Evolutionary conservation across 2,113 vertebrate genomes (phyloP).

Genomic region (Bettongia penicillata): DNA sequence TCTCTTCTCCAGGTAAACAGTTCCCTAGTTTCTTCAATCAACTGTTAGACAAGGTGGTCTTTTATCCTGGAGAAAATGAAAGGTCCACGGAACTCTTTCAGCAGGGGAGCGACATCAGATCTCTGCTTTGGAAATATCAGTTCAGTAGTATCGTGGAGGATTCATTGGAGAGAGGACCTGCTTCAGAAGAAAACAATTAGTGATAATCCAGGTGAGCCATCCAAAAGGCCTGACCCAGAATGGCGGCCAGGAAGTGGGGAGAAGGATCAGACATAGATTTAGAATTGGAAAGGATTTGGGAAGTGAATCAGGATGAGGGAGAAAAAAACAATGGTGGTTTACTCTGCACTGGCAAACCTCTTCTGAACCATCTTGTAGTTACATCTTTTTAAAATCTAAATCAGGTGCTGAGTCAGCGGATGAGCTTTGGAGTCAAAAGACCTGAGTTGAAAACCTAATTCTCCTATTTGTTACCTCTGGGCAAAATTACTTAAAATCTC

Average conservation of each 20-base stretch:
- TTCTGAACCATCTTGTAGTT: background rate
- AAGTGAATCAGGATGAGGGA: background rate
- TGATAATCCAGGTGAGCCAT: background rate
- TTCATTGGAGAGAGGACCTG: too few relatives aligned
- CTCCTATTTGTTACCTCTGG: background rate
- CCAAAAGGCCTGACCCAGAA: background rate
- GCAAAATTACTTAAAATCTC: background rate
- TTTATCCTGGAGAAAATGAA: background rate
- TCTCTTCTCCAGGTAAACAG: background rate
- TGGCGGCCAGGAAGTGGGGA: background rate
- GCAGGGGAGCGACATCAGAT: too few relatives aligned
- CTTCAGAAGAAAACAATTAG: too few relatives aligned
- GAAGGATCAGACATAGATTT: background rate
- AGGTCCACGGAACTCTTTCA: background rate
- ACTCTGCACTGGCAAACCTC: background rate
- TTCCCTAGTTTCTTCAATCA: background rate
- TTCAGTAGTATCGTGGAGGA: too few relatives aligned
- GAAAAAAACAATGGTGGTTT: background rate
- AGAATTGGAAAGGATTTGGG: background rate
- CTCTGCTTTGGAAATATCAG: too few relatives aligned
- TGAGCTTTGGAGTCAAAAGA: background rate
- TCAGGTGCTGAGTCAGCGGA: background rate
- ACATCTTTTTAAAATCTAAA: background rate
- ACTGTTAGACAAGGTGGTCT: background rate
- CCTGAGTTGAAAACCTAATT: background rate